Conservation (phyloP, 2,113 vertebrate species). For the Brachirus orientalis region DNA sequence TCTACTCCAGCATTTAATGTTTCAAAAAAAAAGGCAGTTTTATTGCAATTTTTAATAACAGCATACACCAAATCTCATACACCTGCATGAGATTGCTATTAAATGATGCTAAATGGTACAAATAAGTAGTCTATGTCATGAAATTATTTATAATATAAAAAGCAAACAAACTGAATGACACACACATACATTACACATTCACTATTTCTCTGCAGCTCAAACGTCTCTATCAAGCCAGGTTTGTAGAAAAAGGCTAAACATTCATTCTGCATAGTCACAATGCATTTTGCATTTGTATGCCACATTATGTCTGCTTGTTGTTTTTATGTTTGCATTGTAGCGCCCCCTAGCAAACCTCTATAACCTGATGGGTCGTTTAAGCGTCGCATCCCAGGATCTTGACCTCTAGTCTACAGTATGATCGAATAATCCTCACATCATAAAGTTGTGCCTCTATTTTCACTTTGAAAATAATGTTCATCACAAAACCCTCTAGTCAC, state of each 20-base stretch:
- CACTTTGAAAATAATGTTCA: slow-evolving; percentile 38
- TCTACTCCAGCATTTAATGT: slow-evolving; percentile 15
- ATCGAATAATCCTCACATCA: slow-evolving; percentile 43
- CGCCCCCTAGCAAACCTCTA: slow-evolving; percentile 42
- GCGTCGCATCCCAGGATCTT: slow-evolving; percentile 20
- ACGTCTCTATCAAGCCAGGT: slow-evolving; percentile 44
- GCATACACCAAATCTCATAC: slow-evolving; percentile 36
- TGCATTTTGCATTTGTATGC: slow-evolving; percentile 58
- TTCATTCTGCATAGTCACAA: slow-evolving; percentile 73
- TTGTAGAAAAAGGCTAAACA: slow-evolving; percentile 64
- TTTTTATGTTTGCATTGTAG: slow-evolving; percentile 38
- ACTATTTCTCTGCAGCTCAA: slow-evolving; percentile 35
- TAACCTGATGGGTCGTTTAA: slow-evolving; percentile 10
- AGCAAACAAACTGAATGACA: not conserved
- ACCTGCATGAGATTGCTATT: slow-evolving; percentile 16
- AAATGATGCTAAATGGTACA: slow-evolving; percentile 15
- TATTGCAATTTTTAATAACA: slow-evolving; percentile 77
- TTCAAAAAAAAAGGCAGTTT: slow-evolving; percentile 76
- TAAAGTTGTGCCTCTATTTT: slow-evolving; percentile 23
- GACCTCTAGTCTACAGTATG: slow-evolving; percentile 36
- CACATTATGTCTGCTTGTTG: slow-evolving; percentile 19
- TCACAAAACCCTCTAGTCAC: not conserved
- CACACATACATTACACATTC: slow-evolving; percentile 35
- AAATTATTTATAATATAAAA: slow-evolving; percentile 36
- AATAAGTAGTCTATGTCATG: slow-evolving; percentile 15